These are phyloP conservation scores for Asobara japonica DNA, from an alignment of 1,140 invertebrate genomes.

Conservation along the genomic window DNA sequence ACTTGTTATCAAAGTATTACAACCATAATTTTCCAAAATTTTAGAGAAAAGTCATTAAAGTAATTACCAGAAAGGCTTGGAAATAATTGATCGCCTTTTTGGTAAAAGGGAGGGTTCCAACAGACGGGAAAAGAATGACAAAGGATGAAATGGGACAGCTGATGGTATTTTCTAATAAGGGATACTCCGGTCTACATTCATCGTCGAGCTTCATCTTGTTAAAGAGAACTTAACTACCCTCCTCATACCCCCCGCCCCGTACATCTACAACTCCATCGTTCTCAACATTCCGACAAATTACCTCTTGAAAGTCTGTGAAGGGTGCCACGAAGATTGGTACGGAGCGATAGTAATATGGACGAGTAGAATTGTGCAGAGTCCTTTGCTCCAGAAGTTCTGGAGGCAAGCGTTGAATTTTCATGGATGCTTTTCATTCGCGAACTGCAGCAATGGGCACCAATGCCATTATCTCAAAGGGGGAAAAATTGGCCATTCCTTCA, in stretches of 20 bases:
- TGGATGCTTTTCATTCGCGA: constrained; percentile 14
- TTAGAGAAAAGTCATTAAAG: background rate
- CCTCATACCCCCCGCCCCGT: background rate
- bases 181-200: constrained; percentile 19
- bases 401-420: constrained; percentile 14
- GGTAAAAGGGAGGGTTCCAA: background rate
- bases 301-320: constrained; percentile 25
- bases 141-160: background rate
- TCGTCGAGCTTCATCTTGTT: constrained; percentile 33
- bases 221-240: constrained; percentile 30
- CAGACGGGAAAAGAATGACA: constrained; percentile 15
- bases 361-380: constrained; percentile 25
- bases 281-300: constrained; percentile 41
- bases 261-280: constrained; percentile 24
- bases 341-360: constrained; percentile 46
- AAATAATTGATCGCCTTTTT: constrained; percentile 1
- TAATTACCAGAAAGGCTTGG: background rate
- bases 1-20: background rate
- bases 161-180: constrained; percentile 18
- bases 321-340: constrained; percentile 15
- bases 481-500: too few species aligned
- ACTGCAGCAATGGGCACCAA: too few species aligned
- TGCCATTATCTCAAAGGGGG: too few species aligned
- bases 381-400: background rate
- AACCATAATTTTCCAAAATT: background rate